Evolutionary conservation across 2,113 vertebrate species (phyloP), one percentile per base, ranked within the genome.

Genomic region (Amia ocellicauda): DNA sequence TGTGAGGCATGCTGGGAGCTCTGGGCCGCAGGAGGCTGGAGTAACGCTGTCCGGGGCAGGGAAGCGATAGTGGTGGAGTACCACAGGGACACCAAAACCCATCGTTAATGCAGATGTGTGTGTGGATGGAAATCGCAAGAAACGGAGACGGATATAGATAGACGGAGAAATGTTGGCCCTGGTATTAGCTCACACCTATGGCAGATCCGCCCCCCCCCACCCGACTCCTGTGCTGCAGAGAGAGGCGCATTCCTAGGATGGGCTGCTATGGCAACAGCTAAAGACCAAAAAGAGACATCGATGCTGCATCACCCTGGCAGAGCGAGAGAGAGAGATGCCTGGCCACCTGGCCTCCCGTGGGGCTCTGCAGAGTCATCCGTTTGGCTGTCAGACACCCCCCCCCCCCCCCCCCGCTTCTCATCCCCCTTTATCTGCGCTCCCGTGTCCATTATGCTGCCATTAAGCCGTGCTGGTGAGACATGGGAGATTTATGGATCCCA

Each of bases 261-360:
- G 62, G 72, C 57, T 81, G 63, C 76, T 64, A 84, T 85, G 74
- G 77, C 78, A 88, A 83, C 77, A 31, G 68, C 19, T 51, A 60
- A 43, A 47, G 66, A 75, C 66, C 72, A 58, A 80, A 11, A 10
- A 36, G 31, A 36, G 31, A 10, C 5, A 11, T 5, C 1, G 31
- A 14, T 19, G 22, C 51, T 11, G 2, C 51, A 24, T 4, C 5
- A 22, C 22, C 20, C 10, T 22, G 11, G n/a, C 56, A 61, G 69
- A 75, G 72, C 74, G 53, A 68, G 62, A 63, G 67, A n/a, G n/a
- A n/a, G n/a, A n/a, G n/a, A n/a, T 43, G 57, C 65, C 72, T 53
- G 62, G 68, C 67, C 31, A 28, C 51, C 58, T 36, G 47, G 65
- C 70, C 76, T 73, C 75, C 76, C 70, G 26, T 58, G 50, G 74